Base-by-base conservation (phyloP, 2,113 vertebrate genomes). In the Poeciliopsis prolifica region DNA sequence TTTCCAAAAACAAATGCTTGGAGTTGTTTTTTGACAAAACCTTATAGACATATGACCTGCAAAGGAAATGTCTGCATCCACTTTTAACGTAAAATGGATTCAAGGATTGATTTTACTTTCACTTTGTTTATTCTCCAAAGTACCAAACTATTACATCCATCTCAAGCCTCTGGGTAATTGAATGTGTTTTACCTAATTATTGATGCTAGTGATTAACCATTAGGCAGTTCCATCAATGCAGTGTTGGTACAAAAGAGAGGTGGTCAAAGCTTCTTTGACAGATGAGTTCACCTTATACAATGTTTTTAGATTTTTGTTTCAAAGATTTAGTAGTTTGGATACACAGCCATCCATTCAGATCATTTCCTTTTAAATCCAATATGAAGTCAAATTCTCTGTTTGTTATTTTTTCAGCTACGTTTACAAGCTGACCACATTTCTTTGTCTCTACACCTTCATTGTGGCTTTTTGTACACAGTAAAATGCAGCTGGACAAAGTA, bases 381-480 rank as follows among this genome's bases (percentile, higher is more conserved):
- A 42, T 48, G 15, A 61, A 65, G 14, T 33, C 44, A 17, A 48
- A 22, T 64, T 54, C 1, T 69, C 33, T 54, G 28, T 2, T 9
- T 11, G 4, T 68, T 28, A 33, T 54, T 54, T 24, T 22, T 51
- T 37, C 31, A 64, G 30, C 61, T 60, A 13, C 61, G 40, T 7
- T 58, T 51, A 31, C 28, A 33, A 68, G 66, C 5, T 3, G 0
- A 60, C 28, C 69, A 31, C 73, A 65, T 84, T 78, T 35, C 48
- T 73, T 4, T 64, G 58, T 86, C 73, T 77, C 65, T 78, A 7
- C 58, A 44, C 31, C 69, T 68, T 62, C 10, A 10, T 86, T 85
- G 86, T 85, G 79, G 78, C 83, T 86, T 69, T 83, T 88, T 87
- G 29, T 79, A 89, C 86, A 92, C 81, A 85, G 76, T 72, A 79